These are phyloP conservation scores for Hippoglossus hippoglossus DNA, from an alignment of 2,797 vertebrate genomes.

Conservation along the genomic window DNA sequence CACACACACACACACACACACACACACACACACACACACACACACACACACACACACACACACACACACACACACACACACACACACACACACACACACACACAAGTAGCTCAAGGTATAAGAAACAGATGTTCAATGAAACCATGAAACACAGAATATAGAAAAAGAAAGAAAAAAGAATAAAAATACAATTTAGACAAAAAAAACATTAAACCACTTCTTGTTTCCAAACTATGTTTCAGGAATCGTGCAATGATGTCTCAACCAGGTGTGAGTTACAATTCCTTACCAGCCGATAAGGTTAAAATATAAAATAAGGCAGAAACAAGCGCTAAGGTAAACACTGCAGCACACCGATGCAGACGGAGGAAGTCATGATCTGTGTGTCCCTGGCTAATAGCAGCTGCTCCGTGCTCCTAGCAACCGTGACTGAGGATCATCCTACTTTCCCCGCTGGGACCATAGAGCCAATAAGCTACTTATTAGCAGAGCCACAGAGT, in stretches of 20 bases:
- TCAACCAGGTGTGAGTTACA: neutral
- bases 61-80: too few species aligned
- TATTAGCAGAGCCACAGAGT: constrained; percentile 9
- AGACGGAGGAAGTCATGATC: neutral
- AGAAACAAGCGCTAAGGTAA: neutral
- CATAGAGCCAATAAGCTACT: constrained; percentile 49
- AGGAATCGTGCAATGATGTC: too few species aligned
- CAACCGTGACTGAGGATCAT: constrained; percentile 11
- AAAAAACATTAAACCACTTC: neutral
- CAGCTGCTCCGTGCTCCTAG: neutral
- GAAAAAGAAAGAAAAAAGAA: too few species aligned
- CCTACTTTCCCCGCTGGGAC: constrained; percentile 2
- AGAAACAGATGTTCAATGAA: neutral
- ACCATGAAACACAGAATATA: too few species aligned
- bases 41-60: neutral
- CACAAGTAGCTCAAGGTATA: neutral
- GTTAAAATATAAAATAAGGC: neutral
- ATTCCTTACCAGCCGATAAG: constrained; percentile 1
- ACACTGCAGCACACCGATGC: neutral
- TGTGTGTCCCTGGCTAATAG: neutral
- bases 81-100: neutral
- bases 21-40: too few species aligned
- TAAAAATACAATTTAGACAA: neutral
- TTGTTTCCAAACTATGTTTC: neutral
- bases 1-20: too few species aligned